Evolutionary conservation across 2,113 vertebrate genomes (phyloP), one percentile per base, ranked within the genome.

Genomic region (Cyanistes caeruleus): DNA sequence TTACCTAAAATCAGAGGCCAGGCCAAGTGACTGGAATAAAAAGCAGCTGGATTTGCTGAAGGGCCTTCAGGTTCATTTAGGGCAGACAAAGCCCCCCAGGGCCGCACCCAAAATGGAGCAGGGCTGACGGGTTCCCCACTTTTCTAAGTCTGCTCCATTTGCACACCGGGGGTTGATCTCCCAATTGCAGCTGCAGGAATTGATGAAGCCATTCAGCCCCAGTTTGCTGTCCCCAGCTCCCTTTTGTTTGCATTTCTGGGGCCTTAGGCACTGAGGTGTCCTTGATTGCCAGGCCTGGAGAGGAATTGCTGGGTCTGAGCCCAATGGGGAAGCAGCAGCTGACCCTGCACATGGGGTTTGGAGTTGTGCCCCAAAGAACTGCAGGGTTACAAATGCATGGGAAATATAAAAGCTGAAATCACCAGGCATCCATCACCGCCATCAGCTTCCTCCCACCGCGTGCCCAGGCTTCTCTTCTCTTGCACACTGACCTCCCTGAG

Each of bases 321-420:
- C 16, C 6, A 52, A 6, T 13, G 23, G 59, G 48, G 5, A 2
- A 43, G 75, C 75, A 52, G 59, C 11, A 63, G 30, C 75, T 52
- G 2, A 3, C 22, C 25, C 22, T 41, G 15, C 1, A 0, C 33
- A 0, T 43, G 59, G 48, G 27, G 14, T n/a, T 51, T 2, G 1
- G 46, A 63, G 30, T 78, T 16, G 7, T 0, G 9, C 59, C 41
- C 37, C 1, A 6, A 22, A 28, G 18, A 78, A 5, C 3, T 52
- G 37, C 37, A n/a, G 48, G 23, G 2, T 22, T 7, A n/a, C 8
- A 63, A 23, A 48, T 14, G 1, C 1, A 18, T 18, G 15, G 6
- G 17, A 17, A 75, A 24, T 11, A 15, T 8, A 37, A 76, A 49
- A 60, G 15, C 44, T 2, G 2, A 49, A 39, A 31, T 49, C 28